Evolutionary conservation across 2,113 vertebrate species (phyloP).

Genomic region (Gallinago media): DNA sequence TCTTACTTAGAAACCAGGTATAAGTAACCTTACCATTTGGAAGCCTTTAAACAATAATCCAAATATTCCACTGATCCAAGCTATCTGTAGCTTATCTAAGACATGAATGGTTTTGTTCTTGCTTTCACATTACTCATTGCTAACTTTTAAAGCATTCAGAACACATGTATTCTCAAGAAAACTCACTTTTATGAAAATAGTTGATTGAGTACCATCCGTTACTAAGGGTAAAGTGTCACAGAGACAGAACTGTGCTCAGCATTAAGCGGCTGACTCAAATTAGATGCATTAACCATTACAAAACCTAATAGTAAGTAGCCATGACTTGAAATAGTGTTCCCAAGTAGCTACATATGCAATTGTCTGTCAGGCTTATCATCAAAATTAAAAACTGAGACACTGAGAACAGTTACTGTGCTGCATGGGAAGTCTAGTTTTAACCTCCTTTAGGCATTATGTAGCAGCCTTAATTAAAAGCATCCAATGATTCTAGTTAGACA

Average conservation of each 20-base stretch:
- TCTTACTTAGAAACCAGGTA: not conserved
- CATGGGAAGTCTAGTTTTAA: not conserved
- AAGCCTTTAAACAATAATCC: not conserved
- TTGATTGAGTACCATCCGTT: not conserved
- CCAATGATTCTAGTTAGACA: not conserved
- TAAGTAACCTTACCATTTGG: not conserved
- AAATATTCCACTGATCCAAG: not conserved
- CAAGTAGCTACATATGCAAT: not conserved
- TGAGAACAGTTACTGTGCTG: not conserved
- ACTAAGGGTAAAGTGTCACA: not conserved
- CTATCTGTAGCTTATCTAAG: not conserved
- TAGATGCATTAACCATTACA: not conserved
- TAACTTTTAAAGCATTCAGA: not conserved
- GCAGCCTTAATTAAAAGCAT: not conserved
- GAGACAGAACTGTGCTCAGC: not conserved
- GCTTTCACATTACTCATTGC: not conserved
- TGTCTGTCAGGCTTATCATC: not conserved
- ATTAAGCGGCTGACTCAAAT: not conserved
- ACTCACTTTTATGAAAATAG: fast-evolving
- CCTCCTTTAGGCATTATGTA: not conserved
- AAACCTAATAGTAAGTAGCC: not conserved
- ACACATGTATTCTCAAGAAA: not conserved
- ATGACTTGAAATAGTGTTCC: not conserved
- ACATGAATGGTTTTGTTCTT: not conserved
- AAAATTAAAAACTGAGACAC: not conserved